Evolutionary conservation across 2,797 vertebrate species (phyloP).

Genomic region (Crypturellus tataupa): DNA sequence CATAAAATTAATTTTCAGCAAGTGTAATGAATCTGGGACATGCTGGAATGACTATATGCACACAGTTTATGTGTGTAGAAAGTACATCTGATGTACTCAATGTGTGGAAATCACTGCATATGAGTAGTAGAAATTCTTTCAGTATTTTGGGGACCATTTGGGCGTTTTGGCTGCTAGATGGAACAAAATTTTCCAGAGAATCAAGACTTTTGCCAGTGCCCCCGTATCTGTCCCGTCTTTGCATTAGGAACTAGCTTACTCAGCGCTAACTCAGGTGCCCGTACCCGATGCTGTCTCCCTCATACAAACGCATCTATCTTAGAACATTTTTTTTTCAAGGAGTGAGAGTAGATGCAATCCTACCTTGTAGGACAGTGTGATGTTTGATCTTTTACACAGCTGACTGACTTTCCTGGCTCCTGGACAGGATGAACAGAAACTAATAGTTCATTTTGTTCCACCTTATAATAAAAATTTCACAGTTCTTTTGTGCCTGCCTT

Average conservation of each 20-base stretch:
- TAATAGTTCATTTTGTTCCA: slow-evolving; percentile 8
- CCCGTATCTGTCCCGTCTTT: neutral
- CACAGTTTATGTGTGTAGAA: neutral
- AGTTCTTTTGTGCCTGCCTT: neutral
- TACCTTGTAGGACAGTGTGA: neutral
- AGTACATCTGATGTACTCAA: neutral
- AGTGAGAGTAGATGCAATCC: neutral
- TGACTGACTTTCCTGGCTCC: neutral
- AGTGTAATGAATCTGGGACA: neutral
- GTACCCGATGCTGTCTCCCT: neutral
- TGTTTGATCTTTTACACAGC: neutral
- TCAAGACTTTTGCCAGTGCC: neutral
- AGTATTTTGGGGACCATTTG: neutral
- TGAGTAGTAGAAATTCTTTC: neutral
- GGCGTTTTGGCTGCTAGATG: neutral
- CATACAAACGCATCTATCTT: neutral
- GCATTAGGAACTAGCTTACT: neutral
- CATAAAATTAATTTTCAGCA: neutral
- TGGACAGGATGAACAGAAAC: neutral
- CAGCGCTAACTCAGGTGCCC: neutral
- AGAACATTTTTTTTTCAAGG: neutral
- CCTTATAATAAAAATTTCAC: neutral
- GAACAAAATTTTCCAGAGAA: neutral
- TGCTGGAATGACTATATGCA: neutral
- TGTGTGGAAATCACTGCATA: neutral